Conservation (phyloP, 2,797 vertebrate species). For the Aotus griseimembra region DNA sequence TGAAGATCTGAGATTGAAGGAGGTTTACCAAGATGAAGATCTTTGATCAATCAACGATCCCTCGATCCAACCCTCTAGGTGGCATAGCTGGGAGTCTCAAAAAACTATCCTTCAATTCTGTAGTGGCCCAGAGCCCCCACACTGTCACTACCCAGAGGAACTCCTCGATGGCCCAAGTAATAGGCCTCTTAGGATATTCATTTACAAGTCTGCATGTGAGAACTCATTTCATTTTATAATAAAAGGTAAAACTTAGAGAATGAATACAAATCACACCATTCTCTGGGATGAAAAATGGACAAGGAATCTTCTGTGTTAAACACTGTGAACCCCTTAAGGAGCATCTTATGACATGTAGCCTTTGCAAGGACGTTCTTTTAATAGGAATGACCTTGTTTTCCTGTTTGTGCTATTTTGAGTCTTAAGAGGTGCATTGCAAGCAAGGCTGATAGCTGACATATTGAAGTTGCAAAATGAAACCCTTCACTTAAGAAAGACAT, state of each 20-base stretch:
- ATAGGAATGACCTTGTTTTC: background rate
- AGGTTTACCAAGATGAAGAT: background rate
- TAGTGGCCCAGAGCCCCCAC: background rate
- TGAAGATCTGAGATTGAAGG: background rate
- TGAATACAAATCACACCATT: background rate
- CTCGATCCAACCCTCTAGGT: background rate
- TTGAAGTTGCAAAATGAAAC: slow-evolving; percentile 29
- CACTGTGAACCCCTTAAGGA: background rate
- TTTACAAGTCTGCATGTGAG: background rate
- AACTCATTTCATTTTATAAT: background rate
- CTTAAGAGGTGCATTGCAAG: background rate
- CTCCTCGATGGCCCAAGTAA: background rate
- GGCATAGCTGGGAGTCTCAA: background rate
- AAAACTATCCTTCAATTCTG: background rate
- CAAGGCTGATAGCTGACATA: background rate
- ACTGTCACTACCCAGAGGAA: no score
- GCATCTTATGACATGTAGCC: background rate
- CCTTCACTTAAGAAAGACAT: slow-evolving; percentile 19
- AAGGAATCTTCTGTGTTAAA: background rate
- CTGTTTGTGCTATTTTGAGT: background rate
- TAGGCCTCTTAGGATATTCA: background rate
- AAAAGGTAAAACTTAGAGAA: background rate
- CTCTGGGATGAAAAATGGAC: background rate
- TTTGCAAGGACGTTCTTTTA: background rate
- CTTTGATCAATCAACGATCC: background rate